A percentile compares a stretch with the other conserved stretches of the same genome.
Conservation (phyloP, 2,888 invertebrate genomes). For the Cabera pusaria region DNA sequence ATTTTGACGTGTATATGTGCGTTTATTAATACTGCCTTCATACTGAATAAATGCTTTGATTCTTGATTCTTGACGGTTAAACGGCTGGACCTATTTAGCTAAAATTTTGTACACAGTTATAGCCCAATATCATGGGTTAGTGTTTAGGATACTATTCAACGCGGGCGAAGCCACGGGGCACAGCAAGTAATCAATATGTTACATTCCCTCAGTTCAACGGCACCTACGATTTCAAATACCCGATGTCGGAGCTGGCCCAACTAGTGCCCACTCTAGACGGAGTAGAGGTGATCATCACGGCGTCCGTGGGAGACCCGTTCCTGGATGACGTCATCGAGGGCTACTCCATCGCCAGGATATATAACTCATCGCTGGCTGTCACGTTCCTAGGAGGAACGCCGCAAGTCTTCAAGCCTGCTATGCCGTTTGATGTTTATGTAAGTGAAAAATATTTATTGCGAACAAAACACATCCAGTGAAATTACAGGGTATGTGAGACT, state of each 20-base stretch:
- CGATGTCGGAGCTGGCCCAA: conserved; percentile 89
- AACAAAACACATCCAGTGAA: no score
- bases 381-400: conserved; percentile 95
- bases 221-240: conserved; percentile 93
- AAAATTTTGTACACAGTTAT: no score
- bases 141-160: neutral
- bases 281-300: conserved; percentile 92
- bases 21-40: no score
- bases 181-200: neutral
- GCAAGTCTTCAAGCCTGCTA: conserved; percentile 97
- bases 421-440: conserved; percentile 94
- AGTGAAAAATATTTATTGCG: conserved; percentile 58
- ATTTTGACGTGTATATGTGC: no score
- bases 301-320: conserved; percentile 94
- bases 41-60: no score
- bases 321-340: conserved; percentile 93
- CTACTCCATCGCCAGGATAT: conserved; percentile 92
- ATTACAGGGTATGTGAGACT: no score
- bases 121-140: neutral
- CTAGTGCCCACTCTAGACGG: conserved; percentile 87
- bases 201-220: conserved; percentile 89
- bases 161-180: no score
- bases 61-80: no score
- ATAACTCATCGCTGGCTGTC: conserved; percentile 92
- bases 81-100: no score